Conservation (phyloP, 1,140 invertebrate genomes). For the Ruditapes philippinarum region DNA sequence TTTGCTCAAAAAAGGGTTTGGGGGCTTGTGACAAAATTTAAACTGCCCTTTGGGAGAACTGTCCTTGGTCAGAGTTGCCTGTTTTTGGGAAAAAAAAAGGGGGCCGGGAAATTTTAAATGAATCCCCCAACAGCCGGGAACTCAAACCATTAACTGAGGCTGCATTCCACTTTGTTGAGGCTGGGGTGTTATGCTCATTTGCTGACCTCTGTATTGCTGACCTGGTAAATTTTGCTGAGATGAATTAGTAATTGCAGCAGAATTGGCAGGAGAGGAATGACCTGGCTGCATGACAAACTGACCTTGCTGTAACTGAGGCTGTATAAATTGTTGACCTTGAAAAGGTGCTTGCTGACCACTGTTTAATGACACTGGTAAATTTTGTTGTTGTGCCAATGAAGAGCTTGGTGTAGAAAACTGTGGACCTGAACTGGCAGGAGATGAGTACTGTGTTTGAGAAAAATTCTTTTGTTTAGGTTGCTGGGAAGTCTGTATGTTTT, state of each 20-base stretch:
- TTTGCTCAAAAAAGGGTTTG: too few species aligned
- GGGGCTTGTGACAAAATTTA: too few species aligned
- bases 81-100: too few species aligned
- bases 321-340: slow-evolving; percentile 37
- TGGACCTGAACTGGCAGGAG: not conserved
- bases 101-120: too few species aligned
- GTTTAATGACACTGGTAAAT: slow-evolving; percentile 26
- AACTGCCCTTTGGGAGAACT: too few species aligned
- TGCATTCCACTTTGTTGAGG: not conserved
- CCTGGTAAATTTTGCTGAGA: not conserved
- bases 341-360: not conserved
- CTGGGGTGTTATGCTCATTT: not conserved
- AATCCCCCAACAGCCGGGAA: too few species aligned
- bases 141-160: not conserved
- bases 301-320: slow-evolving; percentile 19
- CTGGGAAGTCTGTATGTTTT: not conserved
- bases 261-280: not conserved
- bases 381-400: not conserved
- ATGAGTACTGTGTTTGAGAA: not conserved
- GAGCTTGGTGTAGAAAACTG: not conserved
- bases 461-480: slow-evolving; percentile 7
- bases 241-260: not conserved
- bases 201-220: not conserved
- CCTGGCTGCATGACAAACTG: not conserved
- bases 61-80: too few species aligned